These are phyloP conservation scores for Lacerta bilineata DNA, from an alignment of 2,797 vertebrate genomes.

Conservation along the genomic window DNA sequence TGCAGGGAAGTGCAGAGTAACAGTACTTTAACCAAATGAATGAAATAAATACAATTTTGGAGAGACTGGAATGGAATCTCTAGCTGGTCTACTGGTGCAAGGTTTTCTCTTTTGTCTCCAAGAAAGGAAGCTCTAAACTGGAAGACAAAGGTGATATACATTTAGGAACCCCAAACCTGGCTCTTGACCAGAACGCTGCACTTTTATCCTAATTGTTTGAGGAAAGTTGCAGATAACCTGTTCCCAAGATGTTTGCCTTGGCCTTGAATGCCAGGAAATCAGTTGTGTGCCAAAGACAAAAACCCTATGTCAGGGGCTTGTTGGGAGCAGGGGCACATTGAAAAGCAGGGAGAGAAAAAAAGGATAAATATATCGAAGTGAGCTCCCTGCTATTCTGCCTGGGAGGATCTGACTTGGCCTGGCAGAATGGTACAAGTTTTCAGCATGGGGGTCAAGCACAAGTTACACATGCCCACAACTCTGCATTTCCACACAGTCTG, in stretches of 20 bases:
- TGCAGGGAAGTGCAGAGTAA: no score
- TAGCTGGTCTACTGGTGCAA: background rate
- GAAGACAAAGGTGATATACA: background rate
- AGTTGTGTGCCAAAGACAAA: constrained; percentile 1
- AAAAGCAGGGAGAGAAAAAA: background rate
- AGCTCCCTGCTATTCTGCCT: background rate
- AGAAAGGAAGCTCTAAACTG: background rate
- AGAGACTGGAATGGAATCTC: background rate
- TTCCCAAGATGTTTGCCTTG: background rate
- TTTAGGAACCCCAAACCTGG: background rate
- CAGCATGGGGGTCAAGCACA: background rate
- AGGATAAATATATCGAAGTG: no score
- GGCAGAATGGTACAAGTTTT: background rate
- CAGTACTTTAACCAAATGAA: no score
- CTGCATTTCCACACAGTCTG: background rate
- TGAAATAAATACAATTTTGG: no score
- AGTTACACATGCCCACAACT: background rate
- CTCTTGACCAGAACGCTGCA: background rate
- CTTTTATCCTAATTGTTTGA: background rate
- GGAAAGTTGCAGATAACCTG: background rate
- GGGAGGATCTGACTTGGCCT: no score
- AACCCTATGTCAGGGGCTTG: background rate
- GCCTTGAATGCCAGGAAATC: constrained; percentile 10
- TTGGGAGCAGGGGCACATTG: no score
- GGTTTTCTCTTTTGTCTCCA: background rate